Evolutionary conservation across 1,140 invertebrate genomes (phyloP).

Genomic region (Zelostemma sp.): DNA sequence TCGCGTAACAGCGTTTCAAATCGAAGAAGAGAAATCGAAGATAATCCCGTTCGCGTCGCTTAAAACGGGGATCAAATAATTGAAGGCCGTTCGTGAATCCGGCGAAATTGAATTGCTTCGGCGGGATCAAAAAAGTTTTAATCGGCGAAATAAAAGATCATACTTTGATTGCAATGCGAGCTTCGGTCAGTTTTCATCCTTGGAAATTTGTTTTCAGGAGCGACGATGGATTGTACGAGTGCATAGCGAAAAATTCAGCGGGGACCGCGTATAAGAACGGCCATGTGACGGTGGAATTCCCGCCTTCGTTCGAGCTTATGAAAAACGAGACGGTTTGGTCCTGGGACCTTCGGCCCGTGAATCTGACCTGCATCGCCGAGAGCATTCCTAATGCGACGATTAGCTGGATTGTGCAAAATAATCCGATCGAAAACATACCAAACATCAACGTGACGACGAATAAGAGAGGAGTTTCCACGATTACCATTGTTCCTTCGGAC

Average conservation of each 20-base stretch:
- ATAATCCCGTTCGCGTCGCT: conserved; percentile 1
- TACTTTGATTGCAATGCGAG: background rate
- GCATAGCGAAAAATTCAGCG: conserved; percentile 85
- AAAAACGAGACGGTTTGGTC: conserved; percentile 80
- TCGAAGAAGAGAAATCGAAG: background rate
- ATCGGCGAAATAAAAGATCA: conserved; percentile 33
- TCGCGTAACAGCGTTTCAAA: too few relatives aligned
- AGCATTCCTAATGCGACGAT: conserved; percentile 94
- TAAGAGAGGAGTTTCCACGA: conserved; percentile 77
- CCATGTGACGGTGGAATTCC: conserved; percentile 87
- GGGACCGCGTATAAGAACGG: conserved; percentile 81
- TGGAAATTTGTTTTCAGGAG: conserved; percentile 69
- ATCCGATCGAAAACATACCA: conserved; percentile 67
- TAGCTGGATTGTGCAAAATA: conserved; percentile 77
- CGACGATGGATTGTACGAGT: conserved; percentile 92
- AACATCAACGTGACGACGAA: conserved; percentile 75
- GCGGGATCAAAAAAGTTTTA: conserved; percentile 23
- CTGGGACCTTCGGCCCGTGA: conserved; percentile 84
- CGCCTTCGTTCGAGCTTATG: conserved; percentile 83
- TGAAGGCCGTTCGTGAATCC: conserved; percentile 11
- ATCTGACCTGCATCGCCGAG: conserved; percentile 89
- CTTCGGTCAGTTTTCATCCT: too few relatives aligned
- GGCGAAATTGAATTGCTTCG: conserved; percentile 32
- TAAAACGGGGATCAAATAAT: conserved; percentile 39
- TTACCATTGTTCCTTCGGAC: conserved; percentile 77